Conservation (phyloP, 2,113 vertebrate genomes). For the Oncorhynchus mykiss region DNA sequence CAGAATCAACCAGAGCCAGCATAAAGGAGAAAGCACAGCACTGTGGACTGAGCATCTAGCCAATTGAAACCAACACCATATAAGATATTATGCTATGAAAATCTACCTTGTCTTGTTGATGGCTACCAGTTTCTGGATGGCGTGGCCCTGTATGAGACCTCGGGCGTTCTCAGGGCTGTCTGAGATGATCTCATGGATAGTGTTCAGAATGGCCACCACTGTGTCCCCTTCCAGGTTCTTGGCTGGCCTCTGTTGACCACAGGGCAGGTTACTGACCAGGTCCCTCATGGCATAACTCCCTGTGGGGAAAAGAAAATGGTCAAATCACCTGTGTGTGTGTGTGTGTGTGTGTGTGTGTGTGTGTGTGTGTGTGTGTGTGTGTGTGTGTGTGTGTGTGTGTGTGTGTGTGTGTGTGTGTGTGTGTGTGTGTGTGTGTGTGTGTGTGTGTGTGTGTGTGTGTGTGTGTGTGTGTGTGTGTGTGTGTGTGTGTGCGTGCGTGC, state of each 20-base stretch:
- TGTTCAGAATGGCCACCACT: constrained; percentile 91
- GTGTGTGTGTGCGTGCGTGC: not conserved
- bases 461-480: not conserved
- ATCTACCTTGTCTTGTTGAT: constrained; percentile 89
- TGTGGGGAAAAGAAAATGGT: constrained; percentile 43
- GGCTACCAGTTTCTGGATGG: constrained; percentile 89
- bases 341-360: not conserved
- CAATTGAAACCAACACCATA: not conserved
- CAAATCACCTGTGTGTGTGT: not conserved
- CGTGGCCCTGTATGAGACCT: constrained; percentile 90
- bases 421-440: not conserved
- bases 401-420: not conserved
- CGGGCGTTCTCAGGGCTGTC: constrained; percentile 91
- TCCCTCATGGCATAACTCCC: constrained; percentile 93
- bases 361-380: not conserved
- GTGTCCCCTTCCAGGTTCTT: constrained; percentile 94
- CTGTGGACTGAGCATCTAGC: not conserved
- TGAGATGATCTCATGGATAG: constrained; percentile 94
- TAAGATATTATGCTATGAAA: not conserved
- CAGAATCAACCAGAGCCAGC: not conserved
- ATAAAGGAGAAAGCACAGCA: not conserved
- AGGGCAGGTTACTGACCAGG: constrained; percentile 87
- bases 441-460: not conserved
- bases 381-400: not conserved
- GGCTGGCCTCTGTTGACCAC: constrained; percentile 83